Conservation (phyloP, 1,140 invertebrate species). For the Philotrypesis tridentata region DNA sequence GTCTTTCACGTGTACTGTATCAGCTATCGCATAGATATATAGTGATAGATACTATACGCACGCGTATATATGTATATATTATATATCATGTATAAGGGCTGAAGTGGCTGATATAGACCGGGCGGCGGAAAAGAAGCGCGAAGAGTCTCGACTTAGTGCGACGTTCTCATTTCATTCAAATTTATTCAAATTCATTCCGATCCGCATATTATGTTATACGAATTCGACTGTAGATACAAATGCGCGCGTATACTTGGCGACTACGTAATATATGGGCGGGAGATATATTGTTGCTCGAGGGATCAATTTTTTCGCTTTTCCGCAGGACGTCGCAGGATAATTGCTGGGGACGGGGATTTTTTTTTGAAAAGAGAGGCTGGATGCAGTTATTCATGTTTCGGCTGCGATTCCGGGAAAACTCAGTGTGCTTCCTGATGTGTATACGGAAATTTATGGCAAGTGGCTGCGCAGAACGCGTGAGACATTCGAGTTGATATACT, state of each 20-base stretch:
- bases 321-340: too few relatives aligned
- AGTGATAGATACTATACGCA: too few relatives aligned
- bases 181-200: constrained; percentile 26
- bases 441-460: too few relatives aligned
- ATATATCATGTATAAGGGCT: not conserved
- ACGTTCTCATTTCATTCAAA: not conserved
- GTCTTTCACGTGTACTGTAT: too few relatives aligned
- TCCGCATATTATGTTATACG: not conserved
- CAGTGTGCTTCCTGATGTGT: too few relatives aligned
- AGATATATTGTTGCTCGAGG: not conserved
- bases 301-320: not conserved
- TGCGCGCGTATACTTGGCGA: not conserved
- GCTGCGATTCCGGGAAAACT: not conserved
- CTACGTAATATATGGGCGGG: not conserved
- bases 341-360: not conserved
- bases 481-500: too few relatives aligned
- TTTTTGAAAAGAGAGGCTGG: not conserved
- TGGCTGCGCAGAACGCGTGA: too few relatives aligned
- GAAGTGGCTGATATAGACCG: not conserved
- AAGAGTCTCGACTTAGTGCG: not conserved
- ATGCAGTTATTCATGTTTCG: not conserved
- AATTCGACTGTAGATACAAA: not conserved
- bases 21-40: too few relatives aligned
- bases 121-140: not conserved
- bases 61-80: not conserved